Base-by-base conservation (phyloP, 2,888 invertebrate genomes). In the Tholera decimalis region DNA sequence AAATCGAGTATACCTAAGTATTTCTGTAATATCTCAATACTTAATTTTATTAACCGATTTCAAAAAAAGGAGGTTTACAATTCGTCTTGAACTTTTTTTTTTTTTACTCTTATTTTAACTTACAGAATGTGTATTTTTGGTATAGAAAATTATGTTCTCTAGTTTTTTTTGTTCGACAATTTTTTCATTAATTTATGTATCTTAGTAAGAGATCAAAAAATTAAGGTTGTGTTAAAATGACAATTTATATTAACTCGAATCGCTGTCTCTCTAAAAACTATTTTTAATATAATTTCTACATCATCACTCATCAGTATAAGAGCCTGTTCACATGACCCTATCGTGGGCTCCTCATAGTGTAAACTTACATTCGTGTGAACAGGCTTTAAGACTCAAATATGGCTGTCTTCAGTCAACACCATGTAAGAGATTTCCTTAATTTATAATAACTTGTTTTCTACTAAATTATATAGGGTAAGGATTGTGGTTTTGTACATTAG, bases 401-500 rank as follows among this genome's bases (percentile, higher is more conserved):
- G 24, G 28, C 7, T 33, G 24, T 33, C 18, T 47, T 24, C 39
- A 15, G 15, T 35, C 15, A 44, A 26, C 39, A 28, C 37, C 24
- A 11, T 49, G 6, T 43, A 59, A n/a, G 43, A 76, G 54, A 66
- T 59, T 78, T 51, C 39, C 47, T 60, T 69, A 63, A 73, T 66
- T 74, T 81, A 75, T 67, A 61, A 50, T 67, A 58, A 44, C 49
- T 46, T 59, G 54, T 64, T 73, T 76, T 71, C 54, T 24, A 69
- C 47, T 58, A 70, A 77, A 70, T n/a, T n/a, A n/a, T 22, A 44
- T 74, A 79, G 73, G 59, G 51, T 79, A 74, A 78, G 71, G 71
- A 80, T 79, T 72, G 60, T 80, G 81, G 83, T 81, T 81, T 80
- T 81, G 80, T 81, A 81, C 82, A 82, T 66, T 82, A 80, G 53